Percentiles rank a stretch among this genome's conserved stretches.
These are phyloP conservation scores for Amaurobius ferox DNA, from an alignment of 2,888 invertebrate species.

Conservation along the genomic window DNA sequence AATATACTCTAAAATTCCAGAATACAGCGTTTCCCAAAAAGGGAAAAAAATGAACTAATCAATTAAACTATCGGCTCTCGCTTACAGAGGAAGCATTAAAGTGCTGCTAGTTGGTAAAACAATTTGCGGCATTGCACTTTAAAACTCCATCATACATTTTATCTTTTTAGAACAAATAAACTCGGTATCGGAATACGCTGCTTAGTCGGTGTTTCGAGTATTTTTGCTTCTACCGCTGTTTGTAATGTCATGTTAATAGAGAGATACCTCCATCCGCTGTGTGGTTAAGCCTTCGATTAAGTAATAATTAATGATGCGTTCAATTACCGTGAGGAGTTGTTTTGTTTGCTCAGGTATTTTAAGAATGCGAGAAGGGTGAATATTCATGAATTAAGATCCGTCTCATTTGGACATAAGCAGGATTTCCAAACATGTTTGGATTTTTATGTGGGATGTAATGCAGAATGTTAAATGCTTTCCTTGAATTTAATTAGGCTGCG, in stretches of 20 bases:
- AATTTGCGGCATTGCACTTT: conserved; percentile 10
- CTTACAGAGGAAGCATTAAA: conserved; percentile 1
- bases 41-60: background rate
- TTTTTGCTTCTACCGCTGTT: background rate
- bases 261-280: background rate
- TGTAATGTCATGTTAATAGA: conserved; percentile 1
- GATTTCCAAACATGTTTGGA: too few relatives aligned
- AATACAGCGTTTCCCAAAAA: background rate
- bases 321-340: background rate
- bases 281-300: background rate
- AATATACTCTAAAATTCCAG: background rate
- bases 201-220: background rate
- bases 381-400: background rate
- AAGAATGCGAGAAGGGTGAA: background rate
- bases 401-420: too few relatives aligned
- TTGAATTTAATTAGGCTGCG: too few relatives aligned
- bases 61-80: background rate
- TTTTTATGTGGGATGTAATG: too few relatives aligned
- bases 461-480: too few relatives aligned
- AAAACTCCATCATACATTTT: background rate
- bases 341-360: background rate
- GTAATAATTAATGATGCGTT: conserved; percentile 5
- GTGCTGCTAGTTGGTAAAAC: background rate
- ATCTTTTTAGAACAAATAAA: conserved; percentile 6
- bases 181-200: background rate